A percentile compares a stretch with the other conserved stretches of the same genome.
Evolutionary conservation across 2,888 invertebrate genomes (phyloP).

Genomic region (Aleiodes testaceus): DNA sequence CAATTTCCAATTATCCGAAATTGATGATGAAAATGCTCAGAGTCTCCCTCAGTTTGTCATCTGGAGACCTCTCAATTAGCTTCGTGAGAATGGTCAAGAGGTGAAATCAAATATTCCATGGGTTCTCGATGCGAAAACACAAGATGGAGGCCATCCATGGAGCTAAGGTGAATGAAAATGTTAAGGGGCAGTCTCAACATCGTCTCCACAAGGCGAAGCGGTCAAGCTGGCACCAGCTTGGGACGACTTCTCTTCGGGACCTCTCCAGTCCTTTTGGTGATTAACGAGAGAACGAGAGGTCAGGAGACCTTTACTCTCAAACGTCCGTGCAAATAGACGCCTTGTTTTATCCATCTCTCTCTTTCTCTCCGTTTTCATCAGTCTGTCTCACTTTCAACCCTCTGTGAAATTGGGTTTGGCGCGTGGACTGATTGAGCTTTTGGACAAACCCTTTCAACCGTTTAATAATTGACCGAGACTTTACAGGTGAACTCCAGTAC

Average conservation of each 20-base stretch:
- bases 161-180: slow-evolving; percentile 48
- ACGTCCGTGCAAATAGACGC: slow-evolving; percentile 63
- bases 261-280: slow-evolving; percentile 69
- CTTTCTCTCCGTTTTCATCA: neutral
- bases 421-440: slow-evolving; percentile 44
- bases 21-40: neutral
- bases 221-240: slow-evolving; percentile 31
- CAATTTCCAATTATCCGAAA: slow-evolving; percentile 15
- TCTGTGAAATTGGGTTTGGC: slow-evolving; percentile 39
- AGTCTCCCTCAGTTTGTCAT: slow-evolving; percentile 16
- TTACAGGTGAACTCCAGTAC: slow-evolving; percentile 4
- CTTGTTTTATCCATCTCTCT: slow-evolving; percentile 46
- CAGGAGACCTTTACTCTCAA: slow-evolving; percentile 56
- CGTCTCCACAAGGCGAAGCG: slow-evolving; percentile 48
- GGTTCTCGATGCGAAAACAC: slow-evolving; percentile 27
- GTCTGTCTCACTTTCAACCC: slow-evolving; percentile 35
- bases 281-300: slow-evolving; percentile 72
- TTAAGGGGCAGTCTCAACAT: slow-evolving; percentile 51
- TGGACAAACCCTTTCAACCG: slow-evolving; percentile 31
- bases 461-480: slow-evolving; percentile 37
- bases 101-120: slow-evolving; percentile 44
- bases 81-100: slow-evolving; percentile 33
- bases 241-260: slow-evolving; percentile 21
- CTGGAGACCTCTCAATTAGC: slow-evolving; percentile 25
- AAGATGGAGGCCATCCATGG: slow-evolving; percentile 28